These are phyloP conservation scores for Ommatoiulus sabulosus DNA, from an alignment of 2,888 invertebrate genomes.

Conservation along the genomic window DNA sequence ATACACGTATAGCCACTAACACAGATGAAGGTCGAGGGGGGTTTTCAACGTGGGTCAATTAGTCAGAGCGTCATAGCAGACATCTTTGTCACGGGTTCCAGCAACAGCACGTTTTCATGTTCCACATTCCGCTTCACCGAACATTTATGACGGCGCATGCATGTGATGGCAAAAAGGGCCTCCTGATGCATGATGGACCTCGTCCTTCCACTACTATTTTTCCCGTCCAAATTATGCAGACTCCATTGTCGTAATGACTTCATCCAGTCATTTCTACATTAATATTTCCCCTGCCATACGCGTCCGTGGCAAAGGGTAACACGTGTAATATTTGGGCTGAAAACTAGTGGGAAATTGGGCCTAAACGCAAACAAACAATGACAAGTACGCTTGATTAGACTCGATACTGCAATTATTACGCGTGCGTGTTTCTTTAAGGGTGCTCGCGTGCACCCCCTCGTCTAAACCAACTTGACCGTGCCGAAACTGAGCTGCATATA, in stretches of 20 bases:
- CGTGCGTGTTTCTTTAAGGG: neutral
- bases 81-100: slow-evolving; percentile 16
- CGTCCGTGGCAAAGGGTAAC: neutral
- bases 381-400: slow-evolving; percentile 5
- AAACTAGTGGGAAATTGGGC: neutral
- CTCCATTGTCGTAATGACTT: neutral
- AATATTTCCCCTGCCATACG: neutral
- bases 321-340: neutral
- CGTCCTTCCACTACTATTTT: neutral
- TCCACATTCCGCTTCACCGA: neutral
- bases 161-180: slow-evolving; percentile 29
- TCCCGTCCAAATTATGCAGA: neutral
- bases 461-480: neutral
- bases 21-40: slow-evolving; percentile 23
- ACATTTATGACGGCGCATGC: neutral
- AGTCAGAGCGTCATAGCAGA: slow-evolving; percentile 33
- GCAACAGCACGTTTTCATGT: slow-evolving; percentile 33
- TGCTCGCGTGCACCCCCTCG: neutral
- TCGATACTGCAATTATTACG: slow-evolving; percentile 3
- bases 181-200: slow-evolving; percentile 40
- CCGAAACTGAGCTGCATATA: slow-evolving; percentile 9
- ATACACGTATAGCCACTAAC: slow-evolving; percentile 17
- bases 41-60: slow-evolving; percentile 6
- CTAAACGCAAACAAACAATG: slow-evolving; percentile 36
- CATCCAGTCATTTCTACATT: neutral